A percentile compares a stretch with the other conserved stretches of the same genome.
Evolutionary conservation across 53 echinoderm and acorn worm genomes (phyloP).

Genomic region (Paracentrotus lividus): DNA sequence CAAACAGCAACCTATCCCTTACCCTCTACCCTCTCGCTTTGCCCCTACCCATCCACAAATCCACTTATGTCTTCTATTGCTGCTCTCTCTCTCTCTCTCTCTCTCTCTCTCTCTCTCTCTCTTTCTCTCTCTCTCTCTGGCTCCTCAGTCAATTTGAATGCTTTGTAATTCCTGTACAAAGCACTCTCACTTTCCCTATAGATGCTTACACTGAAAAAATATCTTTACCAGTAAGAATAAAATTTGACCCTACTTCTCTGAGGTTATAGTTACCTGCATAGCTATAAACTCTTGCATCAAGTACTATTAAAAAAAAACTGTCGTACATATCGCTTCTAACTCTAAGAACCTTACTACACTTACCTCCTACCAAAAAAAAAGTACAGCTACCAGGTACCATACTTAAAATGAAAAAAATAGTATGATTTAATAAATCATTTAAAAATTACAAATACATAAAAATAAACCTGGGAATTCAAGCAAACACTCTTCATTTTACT

Average conservation of each 20-base stretch:
- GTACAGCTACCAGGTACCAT: background rate
- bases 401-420: no score
- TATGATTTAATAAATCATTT: no score
- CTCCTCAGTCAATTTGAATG: background rate
- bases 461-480: background rate
- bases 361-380: background rate
- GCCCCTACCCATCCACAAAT: background rate
- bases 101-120: constrained; percentile 1
- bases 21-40: background rate
- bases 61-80: no score
- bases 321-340: background rate
- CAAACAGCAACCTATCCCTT: background rate
- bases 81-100: background rate
- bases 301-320: background rate
- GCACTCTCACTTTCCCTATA: no score
- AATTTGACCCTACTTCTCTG: no score
- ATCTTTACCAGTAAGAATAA: no score
- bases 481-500: background rate
- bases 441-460: background rate
- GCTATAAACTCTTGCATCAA: background rate
- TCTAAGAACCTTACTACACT: background rate
- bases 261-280: background rate
- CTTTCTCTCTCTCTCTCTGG: background rate
- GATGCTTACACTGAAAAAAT: no score
- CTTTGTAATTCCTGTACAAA: background rate